Evolutionary conservation across 92 coral and sea anemone species (phyloP).

Genomic region (Palythoa heliodiscus): DNA sequence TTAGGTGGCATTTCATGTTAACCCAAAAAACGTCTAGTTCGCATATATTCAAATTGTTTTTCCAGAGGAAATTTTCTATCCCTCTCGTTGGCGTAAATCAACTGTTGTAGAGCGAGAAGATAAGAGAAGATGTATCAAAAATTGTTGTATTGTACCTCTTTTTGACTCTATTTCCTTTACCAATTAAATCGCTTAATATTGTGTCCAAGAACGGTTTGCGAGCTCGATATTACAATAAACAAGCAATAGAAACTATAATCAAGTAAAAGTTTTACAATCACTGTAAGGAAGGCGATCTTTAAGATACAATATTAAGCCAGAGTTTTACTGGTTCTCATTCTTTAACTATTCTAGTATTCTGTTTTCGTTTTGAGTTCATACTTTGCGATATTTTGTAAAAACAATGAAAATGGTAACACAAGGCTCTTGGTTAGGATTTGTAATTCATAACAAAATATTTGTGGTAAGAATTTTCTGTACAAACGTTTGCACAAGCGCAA

Average conservation of each 20-base stretch:
- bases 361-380: no score
- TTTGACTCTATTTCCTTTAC: slow-evolving; percentile 32
- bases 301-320: no score
- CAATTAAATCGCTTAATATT: slow-evolving; percentile 38
- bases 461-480: no score
- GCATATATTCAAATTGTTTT: not conserved
- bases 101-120: not conserved
- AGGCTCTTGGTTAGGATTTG: no score
- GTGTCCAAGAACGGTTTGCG: not conserved
- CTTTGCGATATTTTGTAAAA: no score
- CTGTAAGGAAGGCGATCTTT: no score
- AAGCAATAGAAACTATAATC: not conserved
- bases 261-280: not conserved
- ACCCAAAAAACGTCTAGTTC: not conserved
- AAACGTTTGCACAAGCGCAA: no score
- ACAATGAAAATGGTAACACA: no score
- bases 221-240: slow-evolving; percentile 12
- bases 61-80: not conserved
- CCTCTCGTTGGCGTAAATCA: not conserved
- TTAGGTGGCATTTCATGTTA: not conserved
- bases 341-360: no score
- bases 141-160: slow-evolving; percentile 3
- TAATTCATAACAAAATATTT: no score
- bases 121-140: not conserved
- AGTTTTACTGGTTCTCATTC: no score